Conservation (phyloP, 2,888 invertebrate genomes). For the Nomada ferruginata region DNA sequence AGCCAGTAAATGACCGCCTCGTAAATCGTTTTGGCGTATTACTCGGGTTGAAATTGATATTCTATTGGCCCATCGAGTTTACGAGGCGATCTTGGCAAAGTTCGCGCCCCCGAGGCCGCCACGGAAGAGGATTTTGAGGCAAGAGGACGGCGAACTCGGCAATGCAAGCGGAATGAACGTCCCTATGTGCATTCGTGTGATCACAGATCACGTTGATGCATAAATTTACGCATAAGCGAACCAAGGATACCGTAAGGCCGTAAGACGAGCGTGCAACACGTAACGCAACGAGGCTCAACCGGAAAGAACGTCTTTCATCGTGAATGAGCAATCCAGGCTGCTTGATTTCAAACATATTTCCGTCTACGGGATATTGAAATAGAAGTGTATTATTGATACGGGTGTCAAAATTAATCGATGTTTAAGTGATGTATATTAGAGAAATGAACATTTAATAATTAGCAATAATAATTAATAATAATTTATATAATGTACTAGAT, state of each 20-base stretch:
- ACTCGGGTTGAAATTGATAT: conserved; percentile 38
- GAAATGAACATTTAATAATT: too few species aligned
- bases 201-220: conserved; percentile 27
- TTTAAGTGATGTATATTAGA: too few species aligned
- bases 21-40: conserved; percentile 16
- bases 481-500: too few species aligned
- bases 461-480: too few species aligned
- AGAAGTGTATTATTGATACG: too few species aligned
- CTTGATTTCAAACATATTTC: neutral
- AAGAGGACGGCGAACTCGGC: conserved; percentile 25
- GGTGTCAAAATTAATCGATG: too few species aligned
- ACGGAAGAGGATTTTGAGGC: conserved; percentile 7
- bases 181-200: conserved; percentile 25
- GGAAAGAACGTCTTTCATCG: conserved; percentile 1
- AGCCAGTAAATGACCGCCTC: neutral
- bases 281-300: conserved; percentile 34
- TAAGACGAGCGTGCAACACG: conserved; percentile 36
- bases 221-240: conserved; percentile 27
- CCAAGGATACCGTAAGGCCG: conserved; percentile 44
- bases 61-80: conserved; percentile 14
- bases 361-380: too few species aligned
- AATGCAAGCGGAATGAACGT: conserved; percentile 17
- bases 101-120: conserved; percentile 11
- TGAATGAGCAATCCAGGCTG: neutral
- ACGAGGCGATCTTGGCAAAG: conserved; percentile 4